Evolutionary conservation across 2,113 vertebrate genomes (phyloP), one percentile per base, ranked within the genome.

Genomic region (Bombycilla garrulus): DNA sequence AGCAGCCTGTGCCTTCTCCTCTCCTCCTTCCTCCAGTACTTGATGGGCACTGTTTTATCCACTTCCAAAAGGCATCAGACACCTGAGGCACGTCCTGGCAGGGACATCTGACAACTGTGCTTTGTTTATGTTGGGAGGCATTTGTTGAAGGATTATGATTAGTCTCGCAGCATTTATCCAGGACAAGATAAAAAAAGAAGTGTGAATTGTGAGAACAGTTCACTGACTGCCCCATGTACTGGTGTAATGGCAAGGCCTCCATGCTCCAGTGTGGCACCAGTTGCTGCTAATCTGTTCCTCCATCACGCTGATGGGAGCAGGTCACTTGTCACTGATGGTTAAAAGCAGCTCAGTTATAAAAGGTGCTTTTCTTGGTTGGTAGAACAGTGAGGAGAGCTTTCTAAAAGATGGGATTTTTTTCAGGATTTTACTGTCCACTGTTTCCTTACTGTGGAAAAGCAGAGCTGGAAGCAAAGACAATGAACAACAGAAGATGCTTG

Each of bases 61-160:
- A 4, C n/a, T 90, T 91, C 81, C 85, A 94, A 91, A 87, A 94
- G 71, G 28, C n/a, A 64, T 67, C 77, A 66, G 70, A 60, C 73
- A 93, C 81, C 73, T 64, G 77, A 91, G 51, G 48, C 56, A 24
- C 15, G n/a, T 40, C n/a, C 44, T 91, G 71, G 36, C 80, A 90
- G 88, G 69, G 86, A 81, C 60, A 40, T n/a, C 76, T 95, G 86
- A 81, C 48, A 94, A 5, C 72, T 36, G 36, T 26, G 22, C 31
- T 86, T 53, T 64, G 80, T 29, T 81, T 62, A 92, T 95, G 82
- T 76, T 90, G 83, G 35, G 22, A 74, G 60, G 44, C 66, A 40
- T 91, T 57, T 94, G 71, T 44, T 83, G 83, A 83, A 70, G 48
- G 83, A 5, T 71, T 69, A 60, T 1, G 1, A 73, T 94, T 90